A percentile compares a stretch with the other conserved stretches of the same genome.
phyloP scores from a whole-genome alignment of 2,797 vertebrate species.

The Poecile montanus region DNA sequence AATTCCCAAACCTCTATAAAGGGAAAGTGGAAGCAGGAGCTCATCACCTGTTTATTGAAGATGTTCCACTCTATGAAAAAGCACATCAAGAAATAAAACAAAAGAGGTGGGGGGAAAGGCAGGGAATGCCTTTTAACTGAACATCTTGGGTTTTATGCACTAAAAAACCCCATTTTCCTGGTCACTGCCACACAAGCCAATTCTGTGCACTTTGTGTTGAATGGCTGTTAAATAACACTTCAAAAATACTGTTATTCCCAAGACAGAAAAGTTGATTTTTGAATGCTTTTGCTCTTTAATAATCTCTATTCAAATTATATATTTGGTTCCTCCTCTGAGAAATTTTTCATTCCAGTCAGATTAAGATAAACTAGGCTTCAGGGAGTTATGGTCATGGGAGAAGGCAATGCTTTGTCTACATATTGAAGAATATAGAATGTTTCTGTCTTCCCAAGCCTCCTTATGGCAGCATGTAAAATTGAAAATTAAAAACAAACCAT shows the following conservation, averaged over 20 bases:
- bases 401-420: background rate
- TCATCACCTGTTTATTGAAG: background rate
- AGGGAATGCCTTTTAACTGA: background rate
- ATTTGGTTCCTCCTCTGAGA: background rate
- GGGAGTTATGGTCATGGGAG: background rate
- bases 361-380: background rate
- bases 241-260: background rate
- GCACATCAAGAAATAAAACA: background rate
- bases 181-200: background rate
- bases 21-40: background rate
- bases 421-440: background rate
- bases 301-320: background rate
- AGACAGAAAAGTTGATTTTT: background rate
- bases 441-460: background rate
- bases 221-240: background rate
- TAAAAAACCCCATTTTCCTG: background rate
- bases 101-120: accelerated
- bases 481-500: background rate
- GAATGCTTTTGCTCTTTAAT: background rate
- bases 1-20: background rate
- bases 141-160: background rate
- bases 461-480: background rate
- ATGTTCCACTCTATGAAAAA: background rate
- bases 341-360: background rate
- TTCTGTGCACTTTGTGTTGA: background rate